These are phyloP conservation scores for Speoplatyrhinus poulsoni DNA, from an alignment of 2,113 vertebrate genomes.

Conservation along the genomic window DNA sequence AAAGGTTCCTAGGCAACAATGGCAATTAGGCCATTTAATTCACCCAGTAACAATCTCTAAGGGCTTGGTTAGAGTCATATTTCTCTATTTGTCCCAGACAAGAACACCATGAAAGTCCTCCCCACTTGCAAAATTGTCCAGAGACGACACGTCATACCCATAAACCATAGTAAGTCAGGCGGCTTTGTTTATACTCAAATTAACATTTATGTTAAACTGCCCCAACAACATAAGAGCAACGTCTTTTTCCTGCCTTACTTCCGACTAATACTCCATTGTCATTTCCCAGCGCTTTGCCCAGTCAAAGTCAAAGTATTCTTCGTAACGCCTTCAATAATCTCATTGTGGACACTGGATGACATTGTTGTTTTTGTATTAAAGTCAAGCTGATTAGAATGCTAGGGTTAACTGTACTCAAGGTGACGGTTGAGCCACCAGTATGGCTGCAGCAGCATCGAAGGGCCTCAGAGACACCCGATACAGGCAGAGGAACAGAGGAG, in stretches of 20 bases:
- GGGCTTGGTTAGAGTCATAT: slow-evolving; percentile 45
- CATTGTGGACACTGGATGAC: slow-evolving; percentile 9
- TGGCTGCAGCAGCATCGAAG: slow-evolving; percentile 78
- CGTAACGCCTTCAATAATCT: slow-evolving; percentile 39
- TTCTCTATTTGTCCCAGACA: slow-evolving; percentile 58
- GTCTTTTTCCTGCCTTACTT: not conserved
- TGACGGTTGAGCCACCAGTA: slow-evolving; percentile 88
- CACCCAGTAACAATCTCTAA: slow-evolving; percentile 50
- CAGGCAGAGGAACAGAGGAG: not conserved
- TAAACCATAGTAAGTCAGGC: slow-evolving; percentile 22
- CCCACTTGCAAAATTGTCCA: slow-evolving; percentile 46
- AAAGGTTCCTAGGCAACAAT: slow-evolving; percentile 64
- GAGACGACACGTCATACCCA: slow-evolving; percentile 46
- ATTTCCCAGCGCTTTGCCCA: not conserved
- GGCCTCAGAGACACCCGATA: slow-evolving; percentile 84
- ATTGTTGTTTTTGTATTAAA: slow-evolving; percentile 65
- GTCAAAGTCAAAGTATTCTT: slow-evolving; percentile 10
- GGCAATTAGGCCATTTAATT: slow-evolving; percentile 68
- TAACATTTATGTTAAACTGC: slow-evolving; percentile 21
- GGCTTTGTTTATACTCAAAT: slow-evolving; percentile 15
- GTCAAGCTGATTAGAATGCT: slow-evolving; percentile 58
- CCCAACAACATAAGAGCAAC: slow-evolving; percentile 1
- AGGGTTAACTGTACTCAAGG: slow-evolving; percentile 90
- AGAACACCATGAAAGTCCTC: slow-evolving; percentile 49
- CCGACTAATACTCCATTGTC: slow-evolving; percentile 7